Percentiles rank a stretch among this genome's conserved stretches.
These are phyloP conservation scores for Ectemnius cavifrons DNA, from an alignment of 2,888 invertebrate species.

Conservation along the genomic window DNA sequence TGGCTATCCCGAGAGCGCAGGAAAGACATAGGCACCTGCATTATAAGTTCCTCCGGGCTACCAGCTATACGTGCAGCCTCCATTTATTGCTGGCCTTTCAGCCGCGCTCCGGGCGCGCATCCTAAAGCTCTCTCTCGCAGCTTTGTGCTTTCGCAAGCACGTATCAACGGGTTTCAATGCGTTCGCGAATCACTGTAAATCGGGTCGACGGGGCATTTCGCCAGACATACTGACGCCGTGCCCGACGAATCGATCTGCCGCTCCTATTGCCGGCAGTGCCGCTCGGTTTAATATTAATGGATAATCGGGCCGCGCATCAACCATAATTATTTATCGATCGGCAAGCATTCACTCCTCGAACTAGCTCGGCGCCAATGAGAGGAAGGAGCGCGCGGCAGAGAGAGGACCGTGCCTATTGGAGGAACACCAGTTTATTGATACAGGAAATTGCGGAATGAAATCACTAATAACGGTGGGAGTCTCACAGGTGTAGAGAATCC, in stretches of 20 bases:
- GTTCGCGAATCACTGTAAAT: slow-evolving; percentile 50
- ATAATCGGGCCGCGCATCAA: not conserved
- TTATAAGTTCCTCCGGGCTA: slow-evolving; percentile 66
- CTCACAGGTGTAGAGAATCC: slow-evolving; percentile 35
- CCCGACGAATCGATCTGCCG: slow-evolving; percentile 22
- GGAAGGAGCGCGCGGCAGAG: too few species aligned
- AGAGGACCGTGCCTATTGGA: not conserved
- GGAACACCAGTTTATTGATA: slow-evolving; percentile 36
- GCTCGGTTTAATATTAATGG: slow-evolving; percentile 13
- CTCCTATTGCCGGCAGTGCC: not conserved
- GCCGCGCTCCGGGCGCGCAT: slow-evolving; percentile 58
- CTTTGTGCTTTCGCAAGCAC: slow-evolving; percentile 67
- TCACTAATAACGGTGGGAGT: slow-evolving; percentile 30
- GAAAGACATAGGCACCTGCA: slow-evolving; percentile 70
- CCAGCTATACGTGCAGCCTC: slow-evolving; percentile 61
- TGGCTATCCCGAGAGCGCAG: slow-evolving; percentile 72
- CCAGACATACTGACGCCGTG: slow-evolving; percentile 39
- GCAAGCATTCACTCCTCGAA: too few species aligned
- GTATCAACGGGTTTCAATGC: slow-evolving; percentile 61
- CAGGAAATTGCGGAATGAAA: slow-evolving; percentile 17
- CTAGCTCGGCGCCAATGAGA: too few species aligned
- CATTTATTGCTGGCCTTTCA: slow-evolving; percentile 74
- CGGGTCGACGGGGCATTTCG: slow-evolving; percentile 44
- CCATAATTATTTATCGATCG: not conserved
- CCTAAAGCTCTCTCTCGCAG: slow-evolving; percentile 62